phyloP scores from a whole-genome alignment of 2,113 vertebrate genomes.

The Cinclus cinclus region DNA sequence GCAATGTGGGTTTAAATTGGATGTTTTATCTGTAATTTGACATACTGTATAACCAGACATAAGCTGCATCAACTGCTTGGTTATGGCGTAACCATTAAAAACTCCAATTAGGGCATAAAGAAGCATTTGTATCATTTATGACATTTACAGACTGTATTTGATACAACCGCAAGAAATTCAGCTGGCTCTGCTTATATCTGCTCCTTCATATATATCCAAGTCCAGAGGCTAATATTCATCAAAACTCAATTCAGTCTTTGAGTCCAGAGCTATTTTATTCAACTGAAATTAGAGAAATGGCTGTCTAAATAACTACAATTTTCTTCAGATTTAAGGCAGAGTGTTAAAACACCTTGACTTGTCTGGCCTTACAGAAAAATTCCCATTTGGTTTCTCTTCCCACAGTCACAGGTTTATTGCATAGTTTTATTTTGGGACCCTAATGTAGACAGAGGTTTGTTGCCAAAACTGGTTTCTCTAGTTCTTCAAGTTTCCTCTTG shows the following conservation, averaged over 20 bases:
- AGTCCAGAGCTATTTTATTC: neutral
- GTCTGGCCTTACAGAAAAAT: neutral
- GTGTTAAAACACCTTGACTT: neutral
- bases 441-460: neutral
- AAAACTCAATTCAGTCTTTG: neutral
- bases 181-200: neutral
- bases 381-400: neutral
- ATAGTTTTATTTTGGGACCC: neutral
- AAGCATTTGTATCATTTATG: neutral
- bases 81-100: neutral
- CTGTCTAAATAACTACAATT: neutral
- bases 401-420: neutral
- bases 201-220: neutral
- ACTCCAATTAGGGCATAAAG: neutral
- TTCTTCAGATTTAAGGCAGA: neutral
- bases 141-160: neutral
- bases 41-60: neutral
- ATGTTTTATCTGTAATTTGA: neutral
- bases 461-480: neutral
- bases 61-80: neutral
- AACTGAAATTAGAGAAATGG: neutral
- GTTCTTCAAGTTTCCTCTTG: neutral
- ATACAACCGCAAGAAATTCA: neutral
- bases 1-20: neutral
- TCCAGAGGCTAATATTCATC: neutral